These are phyloP conservation scores for Pyrocoelia pectoralis DNA, from an alignment of 2,888 invertebrate species.

Conservation along the genomic window DNA sequence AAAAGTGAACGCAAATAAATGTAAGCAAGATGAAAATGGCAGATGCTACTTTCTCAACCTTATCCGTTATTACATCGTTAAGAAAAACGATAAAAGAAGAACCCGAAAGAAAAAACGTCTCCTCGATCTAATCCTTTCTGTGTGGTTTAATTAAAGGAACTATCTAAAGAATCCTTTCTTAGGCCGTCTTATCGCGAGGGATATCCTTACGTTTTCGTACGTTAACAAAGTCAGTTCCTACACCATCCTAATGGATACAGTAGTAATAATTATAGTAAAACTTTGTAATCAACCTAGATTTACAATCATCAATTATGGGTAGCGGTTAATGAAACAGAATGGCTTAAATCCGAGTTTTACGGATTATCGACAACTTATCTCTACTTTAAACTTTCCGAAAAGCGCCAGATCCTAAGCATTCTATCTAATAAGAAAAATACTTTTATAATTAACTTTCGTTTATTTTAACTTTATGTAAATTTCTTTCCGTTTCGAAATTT, in stretches of 20 bases:
- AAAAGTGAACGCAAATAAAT: conserved; percentile 1
- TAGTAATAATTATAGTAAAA: too few relatives aligned
- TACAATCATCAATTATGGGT: background rate
- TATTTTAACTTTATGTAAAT: too few relatives aligned
- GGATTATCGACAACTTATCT: conserved; percentile 10
- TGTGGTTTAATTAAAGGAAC: conserved; percentile 33
- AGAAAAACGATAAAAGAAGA: conserved; percentile 29
- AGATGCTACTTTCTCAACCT: conserved; percentile 31
- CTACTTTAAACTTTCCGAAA: conserved; percentile 14
- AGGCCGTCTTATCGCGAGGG: background rate
- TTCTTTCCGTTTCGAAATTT: too few relatives aligned
- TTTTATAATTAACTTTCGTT: too few relatives aligned
- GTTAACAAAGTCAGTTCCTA: conserved; percentile 2
- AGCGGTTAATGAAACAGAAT: conserved; percentile 18
- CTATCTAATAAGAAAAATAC: too few relatives aligned
- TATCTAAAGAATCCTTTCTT: conserved; percentile 25
- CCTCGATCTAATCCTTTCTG: conserved; percentile 31
- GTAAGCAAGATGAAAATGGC: conserved; percentile 17
- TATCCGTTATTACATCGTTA: conserved; percentile 36
- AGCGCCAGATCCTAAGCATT: background rate
- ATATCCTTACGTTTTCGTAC: background rate
- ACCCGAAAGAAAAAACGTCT: conserved; percentile 26
- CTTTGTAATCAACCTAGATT: too few relatives aligned
- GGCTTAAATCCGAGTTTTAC: conserved; percentile 15
- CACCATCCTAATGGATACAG: too few relatives aligned